phyloP scores from a whole-genome alignment of 2,797 vertebrate species.

The Tinamus major region DNA sequence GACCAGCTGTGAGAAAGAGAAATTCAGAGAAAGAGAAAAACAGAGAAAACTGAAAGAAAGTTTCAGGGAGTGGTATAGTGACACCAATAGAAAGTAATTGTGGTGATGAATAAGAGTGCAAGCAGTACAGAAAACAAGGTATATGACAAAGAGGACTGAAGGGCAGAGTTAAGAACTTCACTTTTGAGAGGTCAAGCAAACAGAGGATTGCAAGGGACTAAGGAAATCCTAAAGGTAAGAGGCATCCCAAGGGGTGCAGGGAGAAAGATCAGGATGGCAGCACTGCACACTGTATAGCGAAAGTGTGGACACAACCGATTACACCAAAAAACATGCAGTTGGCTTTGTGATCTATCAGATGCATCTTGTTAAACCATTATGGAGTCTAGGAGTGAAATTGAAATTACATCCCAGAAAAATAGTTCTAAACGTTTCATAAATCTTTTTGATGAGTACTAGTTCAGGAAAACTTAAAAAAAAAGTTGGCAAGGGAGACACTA shows the following conservation, averaged over 20 bases:
- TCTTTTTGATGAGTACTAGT: background rate
- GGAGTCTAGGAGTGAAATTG: background rate
- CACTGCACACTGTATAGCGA: rapidly evolving
- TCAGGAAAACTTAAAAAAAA: background rate
- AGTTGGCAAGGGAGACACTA: background rate
- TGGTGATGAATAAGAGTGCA: background rate
- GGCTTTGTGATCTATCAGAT: background rate
- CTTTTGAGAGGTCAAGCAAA: background rate
- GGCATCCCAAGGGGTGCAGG: background rate
- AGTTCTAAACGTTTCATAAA: background rate
- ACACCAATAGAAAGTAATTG: background rate
- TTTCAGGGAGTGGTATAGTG: background rate
- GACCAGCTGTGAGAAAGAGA: rapidly evolving
- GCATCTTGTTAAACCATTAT: background rate
- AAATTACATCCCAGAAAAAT: background rate
- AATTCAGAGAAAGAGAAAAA: background rate
- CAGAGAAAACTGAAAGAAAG: background rate
- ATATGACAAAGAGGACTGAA: background rate
- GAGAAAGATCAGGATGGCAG: background rate
- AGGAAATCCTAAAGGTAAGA: background rate
- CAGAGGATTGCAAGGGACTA: background rate
- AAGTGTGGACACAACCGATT: background rate
- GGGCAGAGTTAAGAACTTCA: background rate
- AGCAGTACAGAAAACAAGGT: background rate
- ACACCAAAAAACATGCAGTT: background rate